Evolutionary conservation across 2,113 vertebrate genomes (phyloP).

Genomic region (Phycodurus eques): DNA sequence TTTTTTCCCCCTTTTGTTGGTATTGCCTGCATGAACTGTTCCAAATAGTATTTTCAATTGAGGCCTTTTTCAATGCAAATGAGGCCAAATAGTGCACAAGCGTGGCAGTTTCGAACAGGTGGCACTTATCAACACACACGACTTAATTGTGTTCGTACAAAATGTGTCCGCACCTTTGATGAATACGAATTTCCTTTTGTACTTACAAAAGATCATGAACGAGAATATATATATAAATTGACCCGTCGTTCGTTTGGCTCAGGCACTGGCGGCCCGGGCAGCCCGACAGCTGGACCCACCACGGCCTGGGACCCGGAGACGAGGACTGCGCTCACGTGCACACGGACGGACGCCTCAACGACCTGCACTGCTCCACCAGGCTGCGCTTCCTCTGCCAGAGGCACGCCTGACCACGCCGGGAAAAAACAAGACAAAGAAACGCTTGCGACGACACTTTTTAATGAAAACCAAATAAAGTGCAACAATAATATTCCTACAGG

Average conservation of each 20-base stretch:
- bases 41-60: no score
- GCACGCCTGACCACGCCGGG: not conserved
- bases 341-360: conserved; percentile 10
- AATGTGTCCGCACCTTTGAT: no score
- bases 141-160: no score
- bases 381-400: conserved; percentile 13
- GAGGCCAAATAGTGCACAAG: no score
- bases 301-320: conserved; percentile 1
- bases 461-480: not conserved
- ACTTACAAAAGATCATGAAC: no score
- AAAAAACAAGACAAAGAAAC: not conserved
- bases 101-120: not conserved
- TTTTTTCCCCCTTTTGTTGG: no score
- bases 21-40: no score
- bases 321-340: conserved; percentile 29
- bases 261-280: conserved; percentile 25
- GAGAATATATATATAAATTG: no score
- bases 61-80: no score
- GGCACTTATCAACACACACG: no score
- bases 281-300: conserved; percentile 16
- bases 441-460: not conserved
- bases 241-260: not conserved
- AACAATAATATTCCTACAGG: not conserved
- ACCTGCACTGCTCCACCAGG: conserved; percentile 13
- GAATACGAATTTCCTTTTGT: no score